Conservation (phyloP, 2,113 vertebrate genomes). For the Solenodon paradoxus region DNA sequence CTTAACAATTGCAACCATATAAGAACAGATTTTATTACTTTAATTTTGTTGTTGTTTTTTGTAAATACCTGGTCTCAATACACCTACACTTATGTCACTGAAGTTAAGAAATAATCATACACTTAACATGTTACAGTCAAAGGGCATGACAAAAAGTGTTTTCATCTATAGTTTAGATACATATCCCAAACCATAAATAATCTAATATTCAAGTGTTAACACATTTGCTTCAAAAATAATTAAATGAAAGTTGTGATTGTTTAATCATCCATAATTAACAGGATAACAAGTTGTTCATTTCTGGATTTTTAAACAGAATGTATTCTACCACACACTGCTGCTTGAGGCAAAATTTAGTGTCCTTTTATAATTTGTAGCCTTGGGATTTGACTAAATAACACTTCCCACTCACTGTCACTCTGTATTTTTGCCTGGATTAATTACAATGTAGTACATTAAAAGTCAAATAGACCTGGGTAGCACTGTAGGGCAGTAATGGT, state of each 20-base stretch:
- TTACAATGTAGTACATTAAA: not conserved
- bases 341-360: not conserved
- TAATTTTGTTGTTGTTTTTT: not conserved
- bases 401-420: not conserved
- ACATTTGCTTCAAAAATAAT: not conserved
- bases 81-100: not conserved
- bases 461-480: not conserved
- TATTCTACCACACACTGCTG: not conserved
- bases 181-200: not conserved
- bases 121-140: not conserved
- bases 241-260: not conserved
- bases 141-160: not conserved
- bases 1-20: not conserved
- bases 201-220: not conserved
- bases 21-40: not conserved
- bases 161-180: not conserved
- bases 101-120: not conserved
- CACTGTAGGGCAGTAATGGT: not conserved
- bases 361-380: not conserved
- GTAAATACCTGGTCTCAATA: not conserved
- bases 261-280: not conserved
- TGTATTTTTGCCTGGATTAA: conserved; percentile 1
- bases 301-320: not conserved
- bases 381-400: not conserved
- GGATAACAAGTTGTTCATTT: not conserved